Base-by-base conservation (phyloP, 2,113 vertebrate genomes). In the Peucedramus taeniatus region DNA sequence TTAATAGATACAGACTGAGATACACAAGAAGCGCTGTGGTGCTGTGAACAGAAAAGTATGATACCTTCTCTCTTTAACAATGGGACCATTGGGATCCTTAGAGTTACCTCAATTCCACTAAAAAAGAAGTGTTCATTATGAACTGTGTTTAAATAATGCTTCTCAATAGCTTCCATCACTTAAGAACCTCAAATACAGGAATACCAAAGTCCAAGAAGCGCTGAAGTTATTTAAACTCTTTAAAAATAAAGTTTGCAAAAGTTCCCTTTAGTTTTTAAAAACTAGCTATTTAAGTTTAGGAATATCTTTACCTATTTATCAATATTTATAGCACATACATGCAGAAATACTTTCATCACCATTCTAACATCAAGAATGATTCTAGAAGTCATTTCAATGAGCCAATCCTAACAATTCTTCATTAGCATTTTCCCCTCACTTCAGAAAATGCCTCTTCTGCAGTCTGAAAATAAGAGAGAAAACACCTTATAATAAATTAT, bases 1-100 rank as follows among this genome's bases (percentile, higher is more conserved):
- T 72, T 79, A 93, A 79, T 5, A 83, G 33, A 35, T 20, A 68
- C 0, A 3, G 40, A 51, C 30, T 83, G 30, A 66, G 20, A 86
- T 22, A 69, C 18, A 68, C 20, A 79, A 63, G 30, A 63, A 30
- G 35, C 0, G 0, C 3, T 66, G 26, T 26, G 9, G 8, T 65
- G 21, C n/a, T 72, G 15, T 28, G 13, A 86, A 77, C 11, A 72
- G 45, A 23, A 64, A 76, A 53, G 35, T 10, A 22, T 20, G 27
- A 61, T 45, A 51, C 4, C 11, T 71, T 78, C 39, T 81, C 33
- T 70, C 42, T 50, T 83, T 77, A 61, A 45, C 7, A 65, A 44
- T 47, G 5, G 5, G 6, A 87, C 31, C 44, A 80, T 1, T 63
- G 13, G 7, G 28, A 76, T 40, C 33, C 68, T 22, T 11, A 40